These are phyloP conservation scores for Agrochola lota DNA, from an alignment of 2,888 invertebrate genomes.

Conservation along the genomic window DNA sequence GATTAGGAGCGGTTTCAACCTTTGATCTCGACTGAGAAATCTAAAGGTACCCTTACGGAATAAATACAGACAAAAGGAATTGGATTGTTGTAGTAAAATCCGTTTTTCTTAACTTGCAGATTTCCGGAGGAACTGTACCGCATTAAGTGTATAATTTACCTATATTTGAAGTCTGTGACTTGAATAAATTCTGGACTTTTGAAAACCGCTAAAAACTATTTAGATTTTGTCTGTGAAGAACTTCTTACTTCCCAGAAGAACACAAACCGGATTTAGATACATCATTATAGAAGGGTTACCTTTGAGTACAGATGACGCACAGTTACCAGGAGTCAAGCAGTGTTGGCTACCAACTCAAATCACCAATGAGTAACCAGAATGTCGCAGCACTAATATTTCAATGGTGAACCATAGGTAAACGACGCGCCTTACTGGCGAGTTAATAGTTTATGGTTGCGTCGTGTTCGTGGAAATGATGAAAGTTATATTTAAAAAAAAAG, in stretches of 20 bases:
- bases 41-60: slow-evolving; percentile 24
- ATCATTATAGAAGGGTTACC: background rate
- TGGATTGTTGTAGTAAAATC: background rate
- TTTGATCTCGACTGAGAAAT: slow-evolving; percentile 35
- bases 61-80: slow-evolving; percentile 10
- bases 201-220: background rate
- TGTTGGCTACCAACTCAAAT: too few species aligned
- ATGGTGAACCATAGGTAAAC: too few species aligned
- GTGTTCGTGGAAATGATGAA: background rate
- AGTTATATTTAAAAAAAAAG: too few species aligned
- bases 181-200: background rate
- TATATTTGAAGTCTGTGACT: background rate
- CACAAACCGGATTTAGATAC: background rate
- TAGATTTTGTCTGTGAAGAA: background rate
- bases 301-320: background rate
- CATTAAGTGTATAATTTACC: background rate
- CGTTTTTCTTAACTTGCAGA: background rate
- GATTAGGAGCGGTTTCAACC: slow-evolving; percentile 24
- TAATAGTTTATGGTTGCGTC: too few species aligned
- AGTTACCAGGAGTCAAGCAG: too few species aligned
- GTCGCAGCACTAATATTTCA: too few species aligned
- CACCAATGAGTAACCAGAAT: too few species aligned
- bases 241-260: background rate
- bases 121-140: background rate
- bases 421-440: too few species aligned